A percentile compares a stretch with the other conserved stretches of the same genome.
Conservation (phyloP, 2,797 vertebrate genomes). For the Aulostomus chinensis region DNA sequence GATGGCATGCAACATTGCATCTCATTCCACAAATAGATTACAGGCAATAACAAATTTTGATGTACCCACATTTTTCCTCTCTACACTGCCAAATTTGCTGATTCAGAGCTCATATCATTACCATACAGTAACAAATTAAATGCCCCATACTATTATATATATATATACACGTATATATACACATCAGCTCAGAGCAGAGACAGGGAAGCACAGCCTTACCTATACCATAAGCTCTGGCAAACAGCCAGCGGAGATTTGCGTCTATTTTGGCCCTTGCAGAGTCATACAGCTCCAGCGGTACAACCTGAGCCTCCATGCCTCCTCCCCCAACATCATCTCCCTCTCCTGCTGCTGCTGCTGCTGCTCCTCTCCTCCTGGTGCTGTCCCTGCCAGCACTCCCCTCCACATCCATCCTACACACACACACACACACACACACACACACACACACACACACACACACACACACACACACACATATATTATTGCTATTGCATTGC, state of each 20-base stretch:
- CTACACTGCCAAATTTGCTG: no score
- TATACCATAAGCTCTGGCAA: conserved; percentile 93
- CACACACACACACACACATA: conserved; percentile 28
- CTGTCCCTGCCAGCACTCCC: conserved; percentile 81
- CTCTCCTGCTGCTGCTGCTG: conserved; percentile 53
- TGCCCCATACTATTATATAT: no score
- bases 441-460: conserved; percentile 25
- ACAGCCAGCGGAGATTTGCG: conserved; percentile 95
- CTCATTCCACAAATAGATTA: no score
- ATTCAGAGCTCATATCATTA: no score
- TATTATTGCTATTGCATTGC: not conserved
- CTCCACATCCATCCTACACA: conserved; percentile 87
- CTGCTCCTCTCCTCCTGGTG: conserved; percentile 87
- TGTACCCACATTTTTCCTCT: no score
- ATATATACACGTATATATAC: no score
- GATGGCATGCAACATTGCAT: no score
- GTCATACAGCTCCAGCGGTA: conserved; percentile 92
- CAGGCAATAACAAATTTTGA: no score
- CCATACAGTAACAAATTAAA: no score
- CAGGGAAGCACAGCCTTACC: conserved; percentile 74
- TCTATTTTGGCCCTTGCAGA: conserved; percentile 96
- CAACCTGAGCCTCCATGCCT: conserved; percentile 79
- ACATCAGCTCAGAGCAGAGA: no score
- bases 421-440: conserved; percentile 21
- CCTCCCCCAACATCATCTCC: conserved; percentile 55